These are phyloP conservation scores for Byasa hedistus DNA, from an alignment of 2,888 invertebrate species.

Conservation along the genomic window DNA sequence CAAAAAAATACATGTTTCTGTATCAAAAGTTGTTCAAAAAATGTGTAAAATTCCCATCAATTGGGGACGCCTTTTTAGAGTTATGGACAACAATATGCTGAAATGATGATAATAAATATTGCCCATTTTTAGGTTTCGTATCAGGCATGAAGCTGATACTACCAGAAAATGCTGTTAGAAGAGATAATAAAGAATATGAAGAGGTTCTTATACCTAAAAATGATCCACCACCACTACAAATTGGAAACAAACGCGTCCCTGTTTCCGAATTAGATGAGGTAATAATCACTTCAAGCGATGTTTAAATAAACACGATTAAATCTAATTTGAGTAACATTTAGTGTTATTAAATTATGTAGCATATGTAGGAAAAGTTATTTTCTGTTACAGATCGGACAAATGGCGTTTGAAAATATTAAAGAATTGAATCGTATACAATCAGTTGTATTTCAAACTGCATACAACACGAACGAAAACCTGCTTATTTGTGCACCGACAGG, in stretches of 20 bases:
- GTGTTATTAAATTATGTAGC: neutral
- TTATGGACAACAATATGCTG: neutral
- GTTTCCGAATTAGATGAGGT: conserved; percentile 84
- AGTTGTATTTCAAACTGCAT: conserved; percentile 96
- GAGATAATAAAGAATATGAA: conserved; percentile 87
- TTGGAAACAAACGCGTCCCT: conserved; percentile 83
- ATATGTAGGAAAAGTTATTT: no score
- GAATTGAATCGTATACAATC: conserved; percentile 96
- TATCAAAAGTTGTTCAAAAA: no score
- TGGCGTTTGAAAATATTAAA: conserved; percentile 93
- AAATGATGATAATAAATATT: neutral
- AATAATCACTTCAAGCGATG: conserved; percentile 27
- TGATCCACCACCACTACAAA: conserved; percentile 76
- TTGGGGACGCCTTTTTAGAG: neutral
- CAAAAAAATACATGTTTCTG: no score
- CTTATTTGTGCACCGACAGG: conserved; percentile 99
- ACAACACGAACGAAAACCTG: conserved; percentile 97
- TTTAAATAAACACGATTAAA: neutral
- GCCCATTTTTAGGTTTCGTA: conserved; percentile 82
- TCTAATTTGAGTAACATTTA: no score
- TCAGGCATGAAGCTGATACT: conserved; percentile 88
- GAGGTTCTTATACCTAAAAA: conserved; percentile 91
- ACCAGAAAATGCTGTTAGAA: conserved; percentile 88
- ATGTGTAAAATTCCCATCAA: no score
- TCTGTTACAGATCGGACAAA: conserved; percentile 86